Evolutionary conservation across 1,140 invertebrate genomes (phyloP).

Genomic region (Nymphalis io): DNA sequence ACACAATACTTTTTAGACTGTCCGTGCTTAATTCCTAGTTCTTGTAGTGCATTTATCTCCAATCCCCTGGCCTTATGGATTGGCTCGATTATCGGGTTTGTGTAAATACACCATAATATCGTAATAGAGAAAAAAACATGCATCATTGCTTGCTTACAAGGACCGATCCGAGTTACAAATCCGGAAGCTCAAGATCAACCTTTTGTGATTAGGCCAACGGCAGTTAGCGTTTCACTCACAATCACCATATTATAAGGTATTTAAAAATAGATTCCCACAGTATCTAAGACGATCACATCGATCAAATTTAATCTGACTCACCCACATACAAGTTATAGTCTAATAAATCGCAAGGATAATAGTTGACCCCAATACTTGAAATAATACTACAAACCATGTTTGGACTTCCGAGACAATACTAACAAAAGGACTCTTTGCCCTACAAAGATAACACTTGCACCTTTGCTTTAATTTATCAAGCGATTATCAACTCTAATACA

Average conservation of each 20-base stretch:
- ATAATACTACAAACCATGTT: conserved; percentile 62
- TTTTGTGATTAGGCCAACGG: too few species aligned
- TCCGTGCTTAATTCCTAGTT: too few species aligned
- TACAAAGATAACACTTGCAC: conserved; percentile 35
- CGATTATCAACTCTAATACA: conserved; percentile 35
- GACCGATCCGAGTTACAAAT: too few species aligned
- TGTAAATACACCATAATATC: too few species aligned
- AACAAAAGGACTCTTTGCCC: conserved; percentile 53
- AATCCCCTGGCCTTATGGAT: too few species aligned
- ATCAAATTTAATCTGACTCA: conserved; percentile 49
- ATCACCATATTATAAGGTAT: conserved; percentile 23
- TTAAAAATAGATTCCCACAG: conserved; percentile 25
- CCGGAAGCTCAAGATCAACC: too few species aligned
- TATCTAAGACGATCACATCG: conserved; percentile 33
- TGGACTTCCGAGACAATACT: conserved; percentile 53
- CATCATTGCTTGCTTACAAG: too few species aligned
- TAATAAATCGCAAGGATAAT: conserved; percentile 53
- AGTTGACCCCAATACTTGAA: conserved; percentile 61
- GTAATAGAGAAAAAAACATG: too few species aligned
- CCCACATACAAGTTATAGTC: conserved; percentile 46
- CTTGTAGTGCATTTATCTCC: too few species aligned
- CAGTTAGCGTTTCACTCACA: too few species aligned
- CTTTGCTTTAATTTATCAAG: conserved; percentile 7
- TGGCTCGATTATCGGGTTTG: too few species aligned
- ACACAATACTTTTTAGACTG: too few species aligned